Percentiles rank a stretch among this genome's conserved stretches.
These are phyloP conservation scores for Elgaria multicarinata DNA, from an alignment of 2,113 vertebrate genomes.

Conservation along the genomic window DNA sequence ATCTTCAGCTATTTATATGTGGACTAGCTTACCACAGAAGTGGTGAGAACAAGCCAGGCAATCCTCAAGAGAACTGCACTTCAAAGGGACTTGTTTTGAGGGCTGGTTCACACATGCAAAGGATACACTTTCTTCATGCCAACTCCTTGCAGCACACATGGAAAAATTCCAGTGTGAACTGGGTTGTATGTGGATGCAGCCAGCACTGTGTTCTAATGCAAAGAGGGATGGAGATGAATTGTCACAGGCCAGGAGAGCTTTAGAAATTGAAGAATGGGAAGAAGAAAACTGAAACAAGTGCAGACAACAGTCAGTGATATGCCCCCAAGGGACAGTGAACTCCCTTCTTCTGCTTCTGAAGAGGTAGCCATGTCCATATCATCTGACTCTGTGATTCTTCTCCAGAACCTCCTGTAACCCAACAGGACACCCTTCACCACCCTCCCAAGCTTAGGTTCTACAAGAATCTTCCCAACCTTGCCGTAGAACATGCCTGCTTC, in stretches of 20 bases:
- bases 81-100: background rate
- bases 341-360: no score
- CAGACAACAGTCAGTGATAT: background rate
- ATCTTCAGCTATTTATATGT: background rate
- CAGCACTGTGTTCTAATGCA: background rate
- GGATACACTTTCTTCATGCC: background rate
- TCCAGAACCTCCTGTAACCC: background rate
- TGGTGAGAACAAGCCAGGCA: background rate
- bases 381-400: background rate
- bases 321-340: background rate
- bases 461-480: background rate
- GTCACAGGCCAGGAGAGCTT: background rate
- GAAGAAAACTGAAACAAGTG: background rate
- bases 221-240: background rate
- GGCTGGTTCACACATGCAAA: background rate
- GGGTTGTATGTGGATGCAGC: background rate
- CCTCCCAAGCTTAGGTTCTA: background rate
- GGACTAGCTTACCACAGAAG: background rate
- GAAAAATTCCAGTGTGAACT: background rate
- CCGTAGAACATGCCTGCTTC: background rate
- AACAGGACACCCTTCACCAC: no score
- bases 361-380: no score
- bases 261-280: background rate
- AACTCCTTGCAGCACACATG: background rate
- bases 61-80: background rate